These are phyloP conservation scores for Oryzias javanicus DNA, from an alignment of 2,113 vertebrate genomes.

Conservation along the genomic window DNA sequence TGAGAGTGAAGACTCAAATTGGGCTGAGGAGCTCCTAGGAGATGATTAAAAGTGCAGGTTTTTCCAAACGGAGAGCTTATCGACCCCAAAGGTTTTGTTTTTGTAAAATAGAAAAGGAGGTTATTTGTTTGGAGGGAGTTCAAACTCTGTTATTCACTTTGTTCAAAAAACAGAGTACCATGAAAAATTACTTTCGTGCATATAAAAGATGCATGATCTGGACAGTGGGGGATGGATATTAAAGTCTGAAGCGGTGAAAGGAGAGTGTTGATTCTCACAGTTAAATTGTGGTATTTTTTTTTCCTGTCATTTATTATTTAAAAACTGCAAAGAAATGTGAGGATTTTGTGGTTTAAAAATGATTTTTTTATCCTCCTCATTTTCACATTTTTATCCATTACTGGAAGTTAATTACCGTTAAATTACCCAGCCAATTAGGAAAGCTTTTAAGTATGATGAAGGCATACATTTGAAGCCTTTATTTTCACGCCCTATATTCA, in stretches of 20 bases:
- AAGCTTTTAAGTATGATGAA: background rate
- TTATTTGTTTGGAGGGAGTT: constrained; percentile 19
- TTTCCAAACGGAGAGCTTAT: constrained; percentile 12
- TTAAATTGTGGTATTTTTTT: constrained; percentile 1
- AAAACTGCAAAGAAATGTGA: constrained; percentile 9
- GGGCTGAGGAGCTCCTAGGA: constrained; percentile 26
- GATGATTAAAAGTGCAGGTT: constrained; percentile 46
- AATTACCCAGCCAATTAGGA: constrained; percentile 28
- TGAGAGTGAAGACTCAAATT: constrained; percentile 33
- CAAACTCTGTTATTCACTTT: constrained; percentile 4
- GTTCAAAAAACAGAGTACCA: constrained; percentile 1
- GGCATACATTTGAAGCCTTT: too few relatives aligned
- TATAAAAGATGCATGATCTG: background rate
- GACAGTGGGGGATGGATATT: background rate
- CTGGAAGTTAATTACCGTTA: constrained; percentile 35
- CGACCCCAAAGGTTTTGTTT: constrained; percentile 24
- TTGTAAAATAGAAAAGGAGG: constrained; percentile 20
- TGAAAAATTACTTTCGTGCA: background rate
- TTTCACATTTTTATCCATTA: constrained; percentile 19
- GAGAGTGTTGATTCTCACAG: background rate
- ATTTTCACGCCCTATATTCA: too few relatives aligned
- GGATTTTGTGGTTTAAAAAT: constrained; percentile 24
- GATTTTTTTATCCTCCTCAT: constrained; percentile 5
- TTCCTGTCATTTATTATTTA: constrained; percentile 2
- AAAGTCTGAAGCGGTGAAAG: constrained; percentile 2